Conservation (phyloP, 2,797 vertebrate genomes). For the Danio albolineatus region DNA sequence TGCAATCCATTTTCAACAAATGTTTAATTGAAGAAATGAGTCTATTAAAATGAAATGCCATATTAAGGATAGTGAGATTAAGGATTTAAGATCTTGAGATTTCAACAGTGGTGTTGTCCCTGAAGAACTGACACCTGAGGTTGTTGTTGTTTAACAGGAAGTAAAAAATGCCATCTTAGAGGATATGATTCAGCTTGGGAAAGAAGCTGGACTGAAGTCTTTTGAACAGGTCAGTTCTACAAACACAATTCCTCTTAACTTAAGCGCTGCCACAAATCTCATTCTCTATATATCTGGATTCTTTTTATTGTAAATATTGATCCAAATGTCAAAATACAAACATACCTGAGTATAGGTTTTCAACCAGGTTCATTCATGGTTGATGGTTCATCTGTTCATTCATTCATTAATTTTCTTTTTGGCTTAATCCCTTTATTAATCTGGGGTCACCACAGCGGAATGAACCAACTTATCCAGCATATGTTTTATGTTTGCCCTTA, state of each 20-base stretch:
- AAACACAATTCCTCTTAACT: not conserved
- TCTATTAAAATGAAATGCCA: not conserved
- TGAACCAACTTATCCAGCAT: too few species aligned
- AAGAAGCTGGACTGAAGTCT: slow-evolving; percentile 91
- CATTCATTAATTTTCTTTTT: too few species aligned
- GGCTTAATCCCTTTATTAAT: too few species aligned
- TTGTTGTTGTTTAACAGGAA: slow-evolving; percentile 76
- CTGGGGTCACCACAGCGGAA: too few species aligned
- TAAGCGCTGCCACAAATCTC: not conserved
- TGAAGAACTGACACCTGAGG: not conserved
- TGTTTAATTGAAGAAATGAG: not conserved
- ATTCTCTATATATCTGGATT: not conserved
- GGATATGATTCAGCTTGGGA: slow-evolving; percentile 88
- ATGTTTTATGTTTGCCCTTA: too few species aligned
- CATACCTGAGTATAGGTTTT: too few species aligned
- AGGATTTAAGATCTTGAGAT: not conserved
- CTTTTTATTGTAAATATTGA: not conserved
- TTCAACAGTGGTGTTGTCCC: not conserved
- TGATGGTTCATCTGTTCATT: too few species aligned
- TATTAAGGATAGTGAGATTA: not conserved
- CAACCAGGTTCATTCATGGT: too few species aligned
- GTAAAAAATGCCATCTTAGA: slow-evolving; percentile 88
- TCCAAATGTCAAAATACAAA: not conserved
- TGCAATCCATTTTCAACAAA: not conserved
- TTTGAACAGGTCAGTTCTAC: slow-evolving; percentile 91